phyloP scores from a whole-genome alignment of 1,140 invertebrate genomes.

The Drosophila sturtevanti region DNA sequence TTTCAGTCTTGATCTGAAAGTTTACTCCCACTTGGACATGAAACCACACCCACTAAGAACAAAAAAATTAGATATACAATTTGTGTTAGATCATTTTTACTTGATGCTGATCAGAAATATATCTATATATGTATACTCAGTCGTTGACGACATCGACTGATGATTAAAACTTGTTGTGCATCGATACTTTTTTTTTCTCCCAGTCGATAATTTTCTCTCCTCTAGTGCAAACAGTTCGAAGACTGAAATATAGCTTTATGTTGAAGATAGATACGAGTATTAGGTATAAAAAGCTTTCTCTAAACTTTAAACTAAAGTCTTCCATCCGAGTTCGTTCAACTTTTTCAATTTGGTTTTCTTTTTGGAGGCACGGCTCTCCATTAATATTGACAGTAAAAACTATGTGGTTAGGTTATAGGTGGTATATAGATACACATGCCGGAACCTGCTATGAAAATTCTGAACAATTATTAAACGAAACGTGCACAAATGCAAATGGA shows the following conservation, averaged over 20 bases:
- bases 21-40: too few relatives aligned
- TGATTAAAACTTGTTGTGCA: too few relatives aligned
- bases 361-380: conserved; percentile 38
- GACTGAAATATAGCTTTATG: conserved; percentile 20
- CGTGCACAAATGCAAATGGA: conserved; percentile 13
- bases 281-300: conserved; percentile 40
- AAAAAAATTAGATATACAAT: too few relatives aligned
- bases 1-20: too few relatives aligned
- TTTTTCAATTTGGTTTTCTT: conserved; percentile 21
- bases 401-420: not conserved
- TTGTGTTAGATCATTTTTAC: too few relatives aligned
- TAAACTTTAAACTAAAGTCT: conserved; percentile 40
- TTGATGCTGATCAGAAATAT: too few relatives aligned
- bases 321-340: conserved; percentile 62
- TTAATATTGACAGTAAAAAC: not conserved
- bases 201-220: too few relatives aligned
- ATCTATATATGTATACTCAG: too few relatives aligned
- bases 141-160: too few relatives aligned
- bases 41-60: too few relatives aligned
- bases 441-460: conserved; percentile 33
- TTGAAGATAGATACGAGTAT: conserved; percentile 11
- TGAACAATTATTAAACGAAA: not conserved
- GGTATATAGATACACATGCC: conserved; percentile 14
- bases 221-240: conserved; percentile 24
- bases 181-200: too few relatives aligned